These are phyloP conservation scores for Mus pahari DNA, from an alignment of 2,113 vertebrate species.

Conservation along the genomic window DNA sequence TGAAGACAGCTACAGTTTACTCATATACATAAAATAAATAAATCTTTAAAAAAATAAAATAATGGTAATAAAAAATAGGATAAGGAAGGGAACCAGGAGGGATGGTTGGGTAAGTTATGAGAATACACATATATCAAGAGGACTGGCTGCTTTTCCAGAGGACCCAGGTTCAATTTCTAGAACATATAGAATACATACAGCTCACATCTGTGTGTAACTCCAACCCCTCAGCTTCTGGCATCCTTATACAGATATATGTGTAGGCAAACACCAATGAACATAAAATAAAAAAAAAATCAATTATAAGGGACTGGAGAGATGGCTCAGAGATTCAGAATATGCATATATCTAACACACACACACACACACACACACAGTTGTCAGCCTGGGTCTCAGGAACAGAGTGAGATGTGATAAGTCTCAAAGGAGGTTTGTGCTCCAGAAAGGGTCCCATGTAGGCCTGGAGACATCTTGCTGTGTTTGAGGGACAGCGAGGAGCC, in stretches of 20 bases:
- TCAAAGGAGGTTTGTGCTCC: not conserved
- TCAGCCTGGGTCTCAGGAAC: not conserved
- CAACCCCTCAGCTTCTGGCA: too few relatives aligned
- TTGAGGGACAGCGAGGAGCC: not conserved
- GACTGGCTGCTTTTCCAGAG: too few relatives aligned
- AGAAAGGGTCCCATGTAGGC: not conserved
- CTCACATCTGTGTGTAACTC: too few relatives aligned
- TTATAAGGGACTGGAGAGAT: too few relatives aligned
- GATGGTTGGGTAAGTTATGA: not conserved
- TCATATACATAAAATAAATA: too few relatives aligned
- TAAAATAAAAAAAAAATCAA: too few relatives aligned
- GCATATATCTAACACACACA: not conserved
- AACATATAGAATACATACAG: too few relatives aligned
- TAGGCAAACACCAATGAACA: too few relatives aligned
- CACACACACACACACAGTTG: not conserved
- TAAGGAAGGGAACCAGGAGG: not conserved
- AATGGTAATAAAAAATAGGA: not conserved
- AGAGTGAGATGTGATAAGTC: not conserved
- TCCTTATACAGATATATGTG: too few relatives aligned
- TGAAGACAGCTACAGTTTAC: too few relatives aligned
- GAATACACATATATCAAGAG: not conserved
- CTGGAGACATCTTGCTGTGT: not conserved
- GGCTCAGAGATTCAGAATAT: not conserved
- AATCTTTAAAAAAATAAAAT: not conserved
- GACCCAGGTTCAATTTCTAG: too few relatives aligned